phyloP scores from a whole-genome alignment of 1,140 invertebrate species.

The Rhagoletis pomonella region DNA sequence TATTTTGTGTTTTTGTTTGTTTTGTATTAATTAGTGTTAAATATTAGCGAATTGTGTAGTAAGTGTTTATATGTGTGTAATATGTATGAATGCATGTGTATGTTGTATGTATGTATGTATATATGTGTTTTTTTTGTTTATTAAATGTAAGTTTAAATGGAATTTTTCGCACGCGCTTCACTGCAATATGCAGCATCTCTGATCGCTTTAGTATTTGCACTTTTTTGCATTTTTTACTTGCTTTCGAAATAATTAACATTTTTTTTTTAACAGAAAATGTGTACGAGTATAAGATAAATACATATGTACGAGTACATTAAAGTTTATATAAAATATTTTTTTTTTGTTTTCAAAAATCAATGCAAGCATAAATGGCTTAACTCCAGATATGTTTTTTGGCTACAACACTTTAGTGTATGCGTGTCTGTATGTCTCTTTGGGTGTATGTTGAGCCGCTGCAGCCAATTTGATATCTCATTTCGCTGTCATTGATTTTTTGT shows the following conservation, averaged over 20 bases:
- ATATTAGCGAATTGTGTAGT: not conserved
- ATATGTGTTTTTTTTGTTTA: not conserved
- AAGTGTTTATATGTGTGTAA: not conserved
- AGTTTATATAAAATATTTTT: not conserved
- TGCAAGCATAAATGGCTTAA: not conserved
- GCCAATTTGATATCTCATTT: not conserved
- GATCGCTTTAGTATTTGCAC: not conserved
- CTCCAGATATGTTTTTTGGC: not conserved
- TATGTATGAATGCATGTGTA: not conserved
- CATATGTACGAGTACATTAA: not conserved
- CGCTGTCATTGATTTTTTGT: not conserved
- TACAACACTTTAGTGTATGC: not conserved
- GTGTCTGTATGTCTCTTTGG: not conserved
- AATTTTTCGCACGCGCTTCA: not conserved
- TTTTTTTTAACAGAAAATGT: constrained; percentile 24
- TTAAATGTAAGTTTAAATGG: not conserved
- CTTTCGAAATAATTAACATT: constrained; percentile 43
- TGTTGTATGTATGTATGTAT: not conserved
- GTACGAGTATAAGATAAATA: not conserved
- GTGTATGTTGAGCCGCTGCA: not conserved
- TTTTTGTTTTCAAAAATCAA: not conserved
- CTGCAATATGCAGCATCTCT: constrained; percentile 12
- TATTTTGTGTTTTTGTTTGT: not conserved
- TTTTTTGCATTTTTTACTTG: constrained; percentile 34
- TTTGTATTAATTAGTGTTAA: not conserved